A percentile compares a stretch with the other conserved stretches of the same genome.
Evolutionary conservation across 2,888 invertebrate genomes (phyloP).

Genomic region (Pachydiplax longipennis): DNA sequence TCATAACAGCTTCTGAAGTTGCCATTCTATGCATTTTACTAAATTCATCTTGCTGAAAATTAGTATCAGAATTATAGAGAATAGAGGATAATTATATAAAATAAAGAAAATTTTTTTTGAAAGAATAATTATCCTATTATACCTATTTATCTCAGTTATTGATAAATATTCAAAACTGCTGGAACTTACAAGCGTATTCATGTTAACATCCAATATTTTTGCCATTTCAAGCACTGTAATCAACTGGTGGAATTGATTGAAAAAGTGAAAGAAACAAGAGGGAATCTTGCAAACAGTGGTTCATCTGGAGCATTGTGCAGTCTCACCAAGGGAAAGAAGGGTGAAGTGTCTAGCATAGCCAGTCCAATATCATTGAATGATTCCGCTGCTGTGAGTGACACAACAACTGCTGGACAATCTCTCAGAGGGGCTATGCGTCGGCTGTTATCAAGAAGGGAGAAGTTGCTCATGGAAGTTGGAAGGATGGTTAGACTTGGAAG

Average conservation of each 20-base stretch:
- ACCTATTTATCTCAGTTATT: too few species aligned
- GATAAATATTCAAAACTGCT: too few species aligned
- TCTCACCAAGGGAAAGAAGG: slow-evolving; percentile 12
- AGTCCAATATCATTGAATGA: slow-evolving; percentile 12
- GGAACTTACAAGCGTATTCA: too few species aligned
- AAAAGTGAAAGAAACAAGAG: slow-evolving; percentile 61
- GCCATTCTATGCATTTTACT: too few species aligned
- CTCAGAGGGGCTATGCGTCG: slow-evolving; percentile 58
- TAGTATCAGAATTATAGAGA: too few species aligned
- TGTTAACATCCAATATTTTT: not conserved
- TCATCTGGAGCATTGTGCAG: not conserved
- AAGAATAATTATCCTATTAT: too few species aligned
- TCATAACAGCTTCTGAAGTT: too few species aligned
- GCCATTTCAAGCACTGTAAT: slow-evolving; percentile 66
- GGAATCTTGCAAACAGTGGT: slow-evolving; percentile 7
- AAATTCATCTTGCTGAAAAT: too few species aligned
- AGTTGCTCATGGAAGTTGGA: slow-evolving; percentile 73
- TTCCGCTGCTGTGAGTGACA: slow-evolving; percentile 5
- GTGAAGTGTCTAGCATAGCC: slow-evolving; percentile 3
- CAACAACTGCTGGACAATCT: slow-evolving; percentile 2
- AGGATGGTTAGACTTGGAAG: slow-evolving; percentile 75
- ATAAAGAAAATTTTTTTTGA: too few species aligned
- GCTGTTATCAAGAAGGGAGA: slow-evolving; percentile 68
- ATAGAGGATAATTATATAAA: too few species aligned
- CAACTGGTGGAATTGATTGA: slow-evolving; percentile 68